A percentile compares a stretch with the other conserved stretches of the same genome.
phyloP scores from a whole-genome alignment of 1,140 invertebrate species.

The Saccostrea echinata region DNA sequence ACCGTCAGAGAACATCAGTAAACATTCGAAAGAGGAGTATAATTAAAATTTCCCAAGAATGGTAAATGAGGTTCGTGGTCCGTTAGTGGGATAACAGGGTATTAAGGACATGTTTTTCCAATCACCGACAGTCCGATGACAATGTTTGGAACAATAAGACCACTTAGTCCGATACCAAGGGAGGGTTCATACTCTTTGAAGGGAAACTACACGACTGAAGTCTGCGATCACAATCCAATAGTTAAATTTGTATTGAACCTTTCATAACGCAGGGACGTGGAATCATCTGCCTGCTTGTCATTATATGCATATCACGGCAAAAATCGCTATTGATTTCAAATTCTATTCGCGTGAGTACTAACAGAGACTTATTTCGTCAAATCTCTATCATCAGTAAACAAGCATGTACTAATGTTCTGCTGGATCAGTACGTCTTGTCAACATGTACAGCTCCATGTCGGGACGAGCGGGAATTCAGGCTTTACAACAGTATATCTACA shows the following conservation, averaged over 20 bases:
- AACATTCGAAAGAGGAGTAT: not conserved
- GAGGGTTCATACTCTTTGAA: not conserved
- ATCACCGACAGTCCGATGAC: conserved; percentile 2
- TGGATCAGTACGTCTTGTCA: not conserved
- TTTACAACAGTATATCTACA: not conserved
- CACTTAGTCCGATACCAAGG: not conserved
- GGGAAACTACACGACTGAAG: not conserved
- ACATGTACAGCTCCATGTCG: not conserved
- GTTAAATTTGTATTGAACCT: conserved; percentile 31
- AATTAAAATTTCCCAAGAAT: conserved; percentile 25
- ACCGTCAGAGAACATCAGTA: not conserved
- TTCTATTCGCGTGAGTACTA: conserved; percentile 6
- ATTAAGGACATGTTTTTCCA: not conserved
- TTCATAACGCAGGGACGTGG: not conserved
- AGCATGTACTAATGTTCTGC: not conserved
- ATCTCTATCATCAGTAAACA: conserved; percentile 15
- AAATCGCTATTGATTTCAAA: conserved; percentile 28
- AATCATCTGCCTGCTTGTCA: conserved; percentile 7
- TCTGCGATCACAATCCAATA: conserved; percentile 1
- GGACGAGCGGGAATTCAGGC: not conserved
- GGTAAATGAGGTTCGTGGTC: conserved; percentile 21
- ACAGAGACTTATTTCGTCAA: conserved; percentile 5
- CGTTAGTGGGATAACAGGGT: not conserved
- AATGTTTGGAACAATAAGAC: not conserved
- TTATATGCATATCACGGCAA: conserved; percentile 29